Percentiles rank a stretch among this genome's conserved stretches.
phyloP scores from a whole-genome alignment of 64 coral and sea anemone species.

The Catalaphyllia jardinei region DNA sequence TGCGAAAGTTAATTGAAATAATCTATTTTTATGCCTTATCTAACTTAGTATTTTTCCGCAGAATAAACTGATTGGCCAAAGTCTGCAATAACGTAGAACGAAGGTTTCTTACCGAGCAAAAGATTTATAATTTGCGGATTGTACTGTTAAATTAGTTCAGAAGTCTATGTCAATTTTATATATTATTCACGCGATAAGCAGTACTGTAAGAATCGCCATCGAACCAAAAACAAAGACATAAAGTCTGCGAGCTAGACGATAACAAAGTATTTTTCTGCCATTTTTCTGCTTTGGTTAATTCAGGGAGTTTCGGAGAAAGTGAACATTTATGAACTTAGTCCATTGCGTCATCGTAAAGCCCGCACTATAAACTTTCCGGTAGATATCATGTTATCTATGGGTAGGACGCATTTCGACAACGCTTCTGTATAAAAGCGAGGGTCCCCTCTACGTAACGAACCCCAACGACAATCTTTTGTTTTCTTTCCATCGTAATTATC shows the following conservation, averaged over 20 bases:
- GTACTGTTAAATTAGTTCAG: background rate
- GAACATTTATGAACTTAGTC: background rate
- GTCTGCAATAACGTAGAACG: background rate
- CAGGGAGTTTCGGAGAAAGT: background rate
- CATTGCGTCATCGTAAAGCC: too few relatives aligned
- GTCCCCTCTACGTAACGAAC: background rate
- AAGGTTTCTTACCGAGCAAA: background rate
- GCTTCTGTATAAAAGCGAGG: background rate
- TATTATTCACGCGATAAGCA: background rate
- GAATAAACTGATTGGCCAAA: background rate
- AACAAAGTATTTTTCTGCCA: too few relatives aligned
- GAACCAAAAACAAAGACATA: background rate
- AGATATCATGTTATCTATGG: too few relatives aligned
- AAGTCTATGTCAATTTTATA: background rate
- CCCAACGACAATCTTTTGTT: background rate
- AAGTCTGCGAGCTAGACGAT: background rate
- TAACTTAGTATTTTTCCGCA: background rate
- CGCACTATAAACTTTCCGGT: too few relatives aligned
- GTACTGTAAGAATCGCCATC: background rate
- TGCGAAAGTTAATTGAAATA: background rate
- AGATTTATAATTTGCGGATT: slow-evolving; percentile 41
- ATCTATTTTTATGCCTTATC: slow-evolving; percentile 19
- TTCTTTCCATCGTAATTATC: background rate
- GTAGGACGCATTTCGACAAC: background rate
- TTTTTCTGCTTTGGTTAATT: background rate